Percentiles rank a stretch among this genome's conserved stretches.
phyloP scores from a whole-genome alignment of 2,797 vertebrate genomes.

The Bradypodion pumilum region DNA sequence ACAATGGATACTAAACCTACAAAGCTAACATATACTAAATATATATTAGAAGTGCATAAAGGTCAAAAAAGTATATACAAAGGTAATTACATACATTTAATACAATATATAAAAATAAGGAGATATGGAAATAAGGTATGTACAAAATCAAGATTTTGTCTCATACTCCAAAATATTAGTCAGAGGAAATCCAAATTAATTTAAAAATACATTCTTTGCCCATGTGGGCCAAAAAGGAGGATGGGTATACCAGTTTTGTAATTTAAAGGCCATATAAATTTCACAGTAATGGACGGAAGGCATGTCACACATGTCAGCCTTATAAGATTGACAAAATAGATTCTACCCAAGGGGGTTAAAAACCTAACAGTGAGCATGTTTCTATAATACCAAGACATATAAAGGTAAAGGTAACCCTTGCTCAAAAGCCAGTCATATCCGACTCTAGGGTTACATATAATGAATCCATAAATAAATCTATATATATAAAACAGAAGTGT shows the following conservation, averaged over 20 bases:
- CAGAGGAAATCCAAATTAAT: slow-evolving; percentile 2
- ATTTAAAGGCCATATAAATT: slow-evolving; percentile 15
- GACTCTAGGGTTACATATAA: too few species aligned
- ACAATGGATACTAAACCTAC: background rate
- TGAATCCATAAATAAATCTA: too few species aligned
- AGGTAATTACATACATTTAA: background rate
- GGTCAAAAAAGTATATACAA: background rate
- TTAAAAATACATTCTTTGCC: background rate
- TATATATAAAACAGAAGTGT: too few species aligned
- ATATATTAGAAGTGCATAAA: background rate
- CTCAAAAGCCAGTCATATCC: too few species aligned
- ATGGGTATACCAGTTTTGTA: background rate
- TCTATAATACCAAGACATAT: background rate
- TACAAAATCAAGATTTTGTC: background rate
- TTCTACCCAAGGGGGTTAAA: slow-evolving; percentile 10
- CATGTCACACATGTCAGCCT: background rate
- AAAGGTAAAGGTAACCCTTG: too few species aligned
- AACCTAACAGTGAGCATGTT: too few species aligned
- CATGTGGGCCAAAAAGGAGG: background rate
- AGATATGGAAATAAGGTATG: background rate
- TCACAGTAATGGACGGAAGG: background rate
- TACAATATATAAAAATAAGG: background rate
- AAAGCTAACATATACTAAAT: slow-evolving; percentile 16
- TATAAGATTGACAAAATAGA: background rate
- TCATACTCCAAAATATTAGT: background rate